Evolutionary conservation across 2,888 invertebrate species (phyloP).

Genomic region (Thera obeliscata): DNA sequence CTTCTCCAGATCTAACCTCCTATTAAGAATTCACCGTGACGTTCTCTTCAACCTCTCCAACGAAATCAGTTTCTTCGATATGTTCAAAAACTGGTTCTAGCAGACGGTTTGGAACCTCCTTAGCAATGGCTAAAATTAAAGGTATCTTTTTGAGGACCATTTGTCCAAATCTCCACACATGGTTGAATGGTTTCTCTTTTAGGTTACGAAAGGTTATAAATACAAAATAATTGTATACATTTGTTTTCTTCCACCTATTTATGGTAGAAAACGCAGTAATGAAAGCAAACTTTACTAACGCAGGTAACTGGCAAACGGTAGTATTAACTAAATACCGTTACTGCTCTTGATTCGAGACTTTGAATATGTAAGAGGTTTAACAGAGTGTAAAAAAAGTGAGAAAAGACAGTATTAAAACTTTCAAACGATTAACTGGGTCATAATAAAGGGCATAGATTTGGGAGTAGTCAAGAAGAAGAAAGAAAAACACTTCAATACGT

Average conservation of each 20-base stretch:
- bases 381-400: constrained; percentile 29
- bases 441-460: background rate
- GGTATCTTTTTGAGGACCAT: too few relatives aligned
- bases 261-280: background rate
- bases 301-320: constrained; percentile 13
- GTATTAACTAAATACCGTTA: constrained; percentile 28
- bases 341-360: constrained; percentile 23
- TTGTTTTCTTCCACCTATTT: background rate
- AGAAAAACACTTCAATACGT: background rate
- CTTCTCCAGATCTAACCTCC: too few relatives aligned
- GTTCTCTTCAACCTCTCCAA: too few relatives aligned
- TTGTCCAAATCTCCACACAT: too few relatives aligned
- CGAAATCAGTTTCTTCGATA: too few relatives aligned
- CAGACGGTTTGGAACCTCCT: too few relatives aligned
- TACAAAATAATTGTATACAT: background rate
- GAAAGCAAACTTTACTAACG: background rate
- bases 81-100: too few relatives aligned
- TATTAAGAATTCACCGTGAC: too few relatives aligned
- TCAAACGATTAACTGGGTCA: constrained; percentile 9
- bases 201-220: too few relatives aligned
- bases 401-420: constrained; percentile 18
- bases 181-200: too few relatives aligned
- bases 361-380: constrained; percentile 30
- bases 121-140: too few relatives aligned
- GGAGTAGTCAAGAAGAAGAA: too few relatives aligned